Conservation (phyloP, 30 jellyfish, hydroid and myxozoan genomes). For the Turritopsis rubra region DNA sequence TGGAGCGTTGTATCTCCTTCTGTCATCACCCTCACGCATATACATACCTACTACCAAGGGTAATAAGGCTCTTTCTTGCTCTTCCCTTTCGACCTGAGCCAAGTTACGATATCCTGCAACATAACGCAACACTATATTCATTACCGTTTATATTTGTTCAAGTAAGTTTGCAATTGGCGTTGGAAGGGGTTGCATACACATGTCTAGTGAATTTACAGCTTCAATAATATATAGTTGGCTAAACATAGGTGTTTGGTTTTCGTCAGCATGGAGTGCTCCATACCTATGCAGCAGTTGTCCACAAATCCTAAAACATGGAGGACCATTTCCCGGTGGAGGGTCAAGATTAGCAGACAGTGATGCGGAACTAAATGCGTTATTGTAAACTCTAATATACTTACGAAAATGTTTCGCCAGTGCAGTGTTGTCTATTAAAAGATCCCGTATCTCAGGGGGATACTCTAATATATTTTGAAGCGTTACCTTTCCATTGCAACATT, state of each 20-base stretch:
- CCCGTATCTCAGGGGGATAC: neutral
- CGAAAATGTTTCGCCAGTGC: neutral
- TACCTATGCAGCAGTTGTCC: slow-evolving; percentile 1
- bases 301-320: slow-evolving; percentile 19
- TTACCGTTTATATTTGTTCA: neutral
- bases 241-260: neutral
- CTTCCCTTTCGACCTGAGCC: neutral
- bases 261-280: slow-evolving; percentile 3
- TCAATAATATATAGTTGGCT: neutral
- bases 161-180: neutral
- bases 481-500: slow-evolving; percentile 5
- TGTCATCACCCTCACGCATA: neutral
- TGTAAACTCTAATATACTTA: slow-evolving; percentile 9
- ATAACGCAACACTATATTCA: neutral
- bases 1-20: neutral
- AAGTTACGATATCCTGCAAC: neutral
- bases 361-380: neutral
- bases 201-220: neutral
- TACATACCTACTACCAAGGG: neutral
- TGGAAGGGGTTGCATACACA: neutral
- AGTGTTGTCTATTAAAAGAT: neutral
- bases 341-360: slow-evolving; percentile 11
- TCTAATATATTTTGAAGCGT: neutral
- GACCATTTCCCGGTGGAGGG: slow-evolving; percentile 17
- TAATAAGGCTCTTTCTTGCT: neutral